phyloP scores from a whole-genome alignment of 1,140 invertebrate species.

The Ceratosolen fusciceps region DNA sequence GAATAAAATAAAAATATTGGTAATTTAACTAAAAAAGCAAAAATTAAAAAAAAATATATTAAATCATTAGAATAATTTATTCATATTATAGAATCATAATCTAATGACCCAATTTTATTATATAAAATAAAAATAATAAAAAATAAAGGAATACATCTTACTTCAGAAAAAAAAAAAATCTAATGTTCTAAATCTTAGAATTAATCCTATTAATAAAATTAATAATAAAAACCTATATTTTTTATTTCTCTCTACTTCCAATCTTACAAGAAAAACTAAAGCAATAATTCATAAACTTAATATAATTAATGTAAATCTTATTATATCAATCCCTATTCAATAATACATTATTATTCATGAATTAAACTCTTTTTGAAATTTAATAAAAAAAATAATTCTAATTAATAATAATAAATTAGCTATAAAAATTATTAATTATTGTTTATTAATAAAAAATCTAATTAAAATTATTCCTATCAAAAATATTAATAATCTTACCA shows the following conservation, averaged over 20 bases:
- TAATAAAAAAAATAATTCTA: slow-evolving; percentile 59
- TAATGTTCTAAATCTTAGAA: slow-evolving; percentile 75
- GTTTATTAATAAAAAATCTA: slow-evolving; percentile 28
- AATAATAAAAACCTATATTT: slow-evolving; percentile 67
- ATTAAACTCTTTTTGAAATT: slow-evolving; percentile 56
- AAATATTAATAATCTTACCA: slow-evolving; percentile 71
- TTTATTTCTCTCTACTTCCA: slow-evolving; percentile 43
- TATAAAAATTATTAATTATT: slow-evolving; percentile 39
- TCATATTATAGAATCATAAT: slow-evolving; percentile 7
- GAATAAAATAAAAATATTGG: slow-evolving; percentile 79
- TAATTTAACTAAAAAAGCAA: slow-evolving; percentile 78
- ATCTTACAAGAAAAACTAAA: slow-evolving; percentile 69
- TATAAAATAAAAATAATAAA: slow-evolving; percentile 66
- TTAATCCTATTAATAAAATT: slow-evolving; percentile 72
- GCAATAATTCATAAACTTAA: slow-evolving; percentile 72
- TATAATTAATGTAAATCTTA: slow-evolving; percentile 72
- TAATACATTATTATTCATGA: slow-evolving; percentile 64
- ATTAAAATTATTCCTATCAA: slow-evolving; percentile 64
- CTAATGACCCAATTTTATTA: slow-evolving; percentile 57
- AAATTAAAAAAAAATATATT: slow-evolving; percentile 72
- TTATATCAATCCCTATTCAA: slow-evolving; percentile 68
- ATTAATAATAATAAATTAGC: slow-evolving; percentile 65
- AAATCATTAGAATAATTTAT: slow-evolving; percentile 51
- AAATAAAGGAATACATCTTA: slow-evolving; percentile 75
- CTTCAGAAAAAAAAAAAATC: slow-evolving; percentile 77